phyloP scores from a whole-genome alignment of 2,888 invertebrate genomes.

The Drosophila merina region DNA sequence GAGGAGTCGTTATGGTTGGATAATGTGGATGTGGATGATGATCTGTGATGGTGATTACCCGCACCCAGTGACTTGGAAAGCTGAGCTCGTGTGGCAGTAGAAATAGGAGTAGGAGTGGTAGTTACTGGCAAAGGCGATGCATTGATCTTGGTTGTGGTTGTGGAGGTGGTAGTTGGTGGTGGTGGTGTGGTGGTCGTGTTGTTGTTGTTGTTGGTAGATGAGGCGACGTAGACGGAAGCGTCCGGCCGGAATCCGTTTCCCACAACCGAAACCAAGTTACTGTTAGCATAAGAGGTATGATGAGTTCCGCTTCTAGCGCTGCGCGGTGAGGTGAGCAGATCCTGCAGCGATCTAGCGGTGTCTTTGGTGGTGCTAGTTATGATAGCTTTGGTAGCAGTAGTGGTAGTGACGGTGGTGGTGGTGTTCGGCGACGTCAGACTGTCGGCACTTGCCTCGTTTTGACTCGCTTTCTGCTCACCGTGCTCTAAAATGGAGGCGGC shows the following conservation, averaged over 20 bases:
- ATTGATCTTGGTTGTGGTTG: slow-evolving; percentile 42
- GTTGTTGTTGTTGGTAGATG: slow-evolving; percentile 58
- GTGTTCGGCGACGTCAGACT: slow-evolving; percentile 80
- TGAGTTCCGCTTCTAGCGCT: slow-evolving; percentile 58
- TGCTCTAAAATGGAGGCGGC: slow-evolving; percentile 83
- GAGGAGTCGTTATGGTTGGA: slow-evolving; percentile 43
- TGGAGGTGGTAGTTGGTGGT: slow-evolving; percentile 41
- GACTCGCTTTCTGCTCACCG: slow-evolving; percentile 84
- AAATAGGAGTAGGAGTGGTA: slow-evolving; percentile 82
- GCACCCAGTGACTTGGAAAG: slow-evolving; percentile 64
- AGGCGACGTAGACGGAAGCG: slow-evolving; percentile 48
- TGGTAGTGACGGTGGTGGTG: slow-evolving; percentile 51
- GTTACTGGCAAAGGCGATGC: slow-evolving; percentile 81
- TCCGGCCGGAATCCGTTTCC: slow-evolving; percentile 70
- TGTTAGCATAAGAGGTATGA: slow-evolving; percentile 53
- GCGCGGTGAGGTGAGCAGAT: slow-evolving; percentile 80
- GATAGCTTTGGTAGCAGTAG: slow-evolving; percentile 4
- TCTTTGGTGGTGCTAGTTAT: slow-evolving; percentile 41
- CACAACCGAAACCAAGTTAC: slow-evolving; percentile 79
- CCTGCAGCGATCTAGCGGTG: slow-evolving; percentile 73
- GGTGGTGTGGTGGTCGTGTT: slow-evolving; percentile 51
- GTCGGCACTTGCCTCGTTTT: slow-evolving; percentile 85
- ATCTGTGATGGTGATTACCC: slow-evolving; percentile 43
- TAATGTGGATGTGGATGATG: slow-evolving; percentile 37
- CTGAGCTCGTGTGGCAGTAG: slow-evolving; percentile 77